Conservation (phyloP, 2,797 vertebrate genomes). For the Stomatorhinus walkeri region DNA sequence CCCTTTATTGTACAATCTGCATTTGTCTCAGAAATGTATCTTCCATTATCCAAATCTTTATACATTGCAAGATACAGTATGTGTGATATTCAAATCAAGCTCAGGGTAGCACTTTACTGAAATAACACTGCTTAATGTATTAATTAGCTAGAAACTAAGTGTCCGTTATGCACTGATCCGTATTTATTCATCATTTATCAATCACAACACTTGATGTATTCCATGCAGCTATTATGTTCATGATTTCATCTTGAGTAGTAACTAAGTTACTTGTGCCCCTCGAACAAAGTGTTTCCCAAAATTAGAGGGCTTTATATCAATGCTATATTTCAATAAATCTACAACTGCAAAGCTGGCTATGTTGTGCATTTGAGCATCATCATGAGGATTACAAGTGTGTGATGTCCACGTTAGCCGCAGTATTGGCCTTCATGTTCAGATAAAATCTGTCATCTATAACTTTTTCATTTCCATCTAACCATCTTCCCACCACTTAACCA, state of each 20-base stretch:
- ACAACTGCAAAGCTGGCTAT: not conserved
- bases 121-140: not conserved
- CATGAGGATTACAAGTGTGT: not conserved
- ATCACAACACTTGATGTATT: not conserved
- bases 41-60: not conserved
- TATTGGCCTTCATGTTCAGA: not conserved
- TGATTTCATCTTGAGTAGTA: not conserved
- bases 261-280: not conserved
- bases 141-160: not conserved
- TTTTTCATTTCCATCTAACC: not conserved
- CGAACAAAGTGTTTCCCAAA: not conserved
- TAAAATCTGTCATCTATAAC: not conserved
- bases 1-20: not conserved
- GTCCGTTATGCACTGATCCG: not conserved
- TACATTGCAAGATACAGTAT: not conserved
- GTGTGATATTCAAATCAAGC: not conserved
- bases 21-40: not conserved
- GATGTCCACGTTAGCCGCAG: not conserved
- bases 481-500: not conserved
- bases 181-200: too few species aligned
- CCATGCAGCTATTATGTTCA: not conserved
- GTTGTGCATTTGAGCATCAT: not conserved
- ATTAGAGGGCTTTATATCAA: not conserved
- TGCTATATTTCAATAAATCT: not conserved
- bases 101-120: not conserved